These are phyloP conservation scores for Narcine bancroftii DNA, from an alignment of 2,113 vertebrate genomes.

Conservation along the genomic window DNA sequence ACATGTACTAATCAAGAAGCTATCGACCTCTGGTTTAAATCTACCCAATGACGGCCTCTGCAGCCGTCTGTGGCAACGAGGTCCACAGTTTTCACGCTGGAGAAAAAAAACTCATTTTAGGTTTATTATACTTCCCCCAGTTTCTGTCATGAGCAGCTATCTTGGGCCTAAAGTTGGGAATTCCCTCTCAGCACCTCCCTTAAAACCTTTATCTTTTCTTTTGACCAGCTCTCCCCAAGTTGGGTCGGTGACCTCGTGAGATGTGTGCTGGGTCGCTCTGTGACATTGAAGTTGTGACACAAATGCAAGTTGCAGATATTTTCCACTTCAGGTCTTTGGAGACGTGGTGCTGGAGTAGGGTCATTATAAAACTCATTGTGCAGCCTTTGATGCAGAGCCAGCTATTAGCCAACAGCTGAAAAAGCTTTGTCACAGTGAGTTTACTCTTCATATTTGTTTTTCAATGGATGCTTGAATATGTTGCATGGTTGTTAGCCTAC, in stretches of 20 bases:
- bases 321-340: background rate
- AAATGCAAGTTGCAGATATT: background rate
- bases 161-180: background rate
- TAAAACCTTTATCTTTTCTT: background rate
- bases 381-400: background rate
- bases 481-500: background rate
- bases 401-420: background rate
- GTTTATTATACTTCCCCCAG: background rate
- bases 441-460: background rate
- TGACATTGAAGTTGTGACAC: background rate
- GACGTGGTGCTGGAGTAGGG: background rate
- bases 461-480: background rate
- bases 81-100: too few species aligned
- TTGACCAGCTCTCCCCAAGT: background rate
- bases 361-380: background rate
- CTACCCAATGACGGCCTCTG: too few species aligned
- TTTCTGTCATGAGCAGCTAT: background rate
- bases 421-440: background rate
- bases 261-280: background rate
- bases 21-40: too few species aligned
- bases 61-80: too few species aligned
- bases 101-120: too few species aligned
- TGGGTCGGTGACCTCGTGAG: background rate
- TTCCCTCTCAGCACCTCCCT: background rate
- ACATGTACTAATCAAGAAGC: too few species aligned